Base-by-base conservation (phyloP, 2,797 vertebrate species). In the Chloroceryle amazona region DNA sequence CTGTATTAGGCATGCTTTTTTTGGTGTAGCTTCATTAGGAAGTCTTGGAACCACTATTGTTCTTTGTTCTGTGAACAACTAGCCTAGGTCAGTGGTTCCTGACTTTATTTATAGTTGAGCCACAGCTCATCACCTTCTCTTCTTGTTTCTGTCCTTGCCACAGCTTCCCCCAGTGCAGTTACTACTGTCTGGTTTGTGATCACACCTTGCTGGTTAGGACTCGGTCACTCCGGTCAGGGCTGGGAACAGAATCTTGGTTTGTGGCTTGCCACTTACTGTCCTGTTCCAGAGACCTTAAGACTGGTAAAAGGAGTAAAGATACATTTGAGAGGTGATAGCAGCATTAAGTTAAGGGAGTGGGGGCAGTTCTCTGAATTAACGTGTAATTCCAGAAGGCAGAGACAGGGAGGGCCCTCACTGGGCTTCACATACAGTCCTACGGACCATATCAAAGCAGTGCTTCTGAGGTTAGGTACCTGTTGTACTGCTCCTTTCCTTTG, bases 31-130 rank as follows among this genome's bases (percentile, higher is more conserved):
- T 93, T 74, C 78, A 54, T 66, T 55, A 58, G 39, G 31, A 82
- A 49, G 25, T 37, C 37, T 5, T 29, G 37, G 25, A 67, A 31
- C 21, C 7, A 3, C 7, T 74, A 2, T 12, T 0, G 0, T 42
- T 72, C 71, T 71, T 74, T 60, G 13, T 89, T 89, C 21, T 76
- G 15, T 78, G 66, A 85, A 26, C 7, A 74, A 1, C 13, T 85
- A n/a, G 5, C 44, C 33, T 49, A 54, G 26, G 25, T 62, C 42
- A 37, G 10, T 54, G 52, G 35, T 81, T 89, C 8, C 31, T 85
- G 37, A 10, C 5, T 3, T n/a, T 47, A 31, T 46, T 46, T 54
- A 1, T 9, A 25, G 22, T 67, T 1, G 7, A 78, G 25, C 52
- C 20, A 17, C 20, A 71, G 47, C 22, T 81, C 9, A 20, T 5